Evolutionary conservation across 2,888 invertebrate genomes (phyloP).

Genomic region (Lepidonotus clava): DNA sequence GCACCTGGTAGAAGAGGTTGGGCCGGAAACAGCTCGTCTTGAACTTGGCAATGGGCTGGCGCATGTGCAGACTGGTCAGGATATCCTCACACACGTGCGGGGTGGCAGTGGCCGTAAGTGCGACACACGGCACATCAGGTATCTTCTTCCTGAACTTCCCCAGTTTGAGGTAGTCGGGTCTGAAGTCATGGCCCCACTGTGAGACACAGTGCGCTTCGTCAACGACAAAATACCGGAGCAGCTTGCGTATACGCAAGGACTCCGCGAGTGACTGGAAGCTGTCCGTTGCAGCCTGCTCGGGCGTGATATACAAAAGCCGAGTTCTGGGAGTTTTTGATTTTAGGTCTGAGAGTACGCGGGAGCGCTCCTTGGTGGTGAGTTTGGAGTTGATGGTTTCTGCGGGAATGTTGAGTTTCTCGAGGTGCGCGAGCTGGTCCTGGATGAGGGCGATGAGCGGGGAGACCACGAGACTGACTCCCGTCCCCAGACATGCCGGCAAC

Average conservation of each 20-base stretch:
- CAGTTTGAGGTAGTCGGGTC: slow-evolving; percentile 94
- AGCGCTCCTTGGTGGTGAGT: slow-evolving; percentile 88
- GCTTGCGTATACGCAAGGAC: slow-evolving; percentile 87
- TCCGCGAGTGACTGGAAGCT: slow-evolving; percentile 83
- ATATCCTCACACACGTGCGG: slow-evolving; percentile 78
- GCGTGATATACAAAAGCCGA: slow-evolving; percentile 95
- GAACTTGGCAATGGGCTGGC: slow-evolving; percentile 87
- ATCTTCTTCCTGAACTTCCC: slow-evolving; percentile 83
- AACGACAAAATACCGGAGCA: slow-evolving; percentile 93
- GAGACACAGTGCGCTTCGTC: slow-evolving; percentile 93
- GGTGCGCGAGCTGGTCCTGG: slow-evolving; percentile 94
- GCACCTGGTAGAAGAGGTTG: slow-evolving; percentile 86
- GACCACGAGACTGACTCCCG: slow-evolving; percentile 91
- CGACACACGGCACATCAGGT: slow-evolving; percentile 89
- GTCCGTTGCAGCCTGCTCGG: slow-evolving; percentile 94
- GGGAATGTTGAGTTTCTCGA: slow-evolving; percentile 87
- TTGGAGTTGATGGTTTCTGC: slow-evolving; percentile 97
- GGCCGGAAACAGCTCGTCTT: slow-evolving; percentile 87
- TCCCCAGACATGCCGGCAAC: slow-evolving; percentile 92
- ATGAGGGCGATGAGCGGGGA: slow-evolving; percentile 98
- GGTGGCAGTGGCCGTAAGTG: slow-evolving; percentile 96
- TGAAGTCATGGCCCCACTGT: slow-evolving; percentile 99
- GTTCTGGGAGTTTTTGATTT: slow-evolving; percentile 87
- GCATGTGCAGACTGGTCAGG: slow-evolving; percentile 78
- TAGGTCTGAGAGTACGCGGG: slow-evolving; percentile 87